A percentile compares a stretch with the other conserved stretches of the same genome.
Conservation (phyloP, 2,888 invertebrate genomes). For the Petrolisthes manimaculis region DNA sequence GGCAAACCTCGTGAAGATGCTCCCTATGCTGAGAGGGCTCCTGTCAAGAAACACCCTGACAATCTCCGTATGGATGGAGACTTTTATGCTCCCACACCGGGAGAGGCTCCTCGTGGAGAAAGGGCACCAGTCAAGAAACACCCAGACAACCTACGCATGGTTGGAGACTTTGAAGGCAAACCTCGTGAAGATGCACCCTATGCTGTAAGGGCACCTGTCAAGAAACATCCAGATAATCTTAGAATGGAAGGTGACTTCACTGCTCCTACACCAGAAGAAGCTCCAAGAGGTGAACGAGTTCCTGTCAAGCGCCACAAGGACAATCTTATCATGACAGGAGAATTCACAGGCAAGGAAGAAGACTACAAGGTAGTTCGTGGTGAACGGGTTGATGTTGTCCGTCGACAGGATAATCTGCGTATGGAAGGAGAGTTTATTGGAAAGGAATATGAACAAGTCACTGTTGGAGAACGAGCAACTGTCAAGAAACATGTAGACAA, state of each 20-base stretch:
- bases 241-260: constrained; percentile 68
- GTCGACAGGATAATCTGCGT: constrained; percentile 72
- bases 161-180: constrained; percentile 74
- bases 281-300: constrained; percentile 41
- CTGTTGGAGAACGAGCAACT: constrained; percentile 75
- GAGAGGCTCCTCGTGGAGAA: constrained; percentile 70
- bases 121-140: constrained; percentile 73
- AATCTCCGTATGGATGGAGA: constrained; percentile 72
- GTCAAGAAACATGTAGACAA: constrained; percentile 67
- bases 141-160: constrained; percentile 70
- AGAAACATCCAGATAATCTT: constrained; percentile 68
- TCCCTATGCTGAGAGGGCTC: constrained; percentile 55
- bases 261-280: constrained; percentile 68
- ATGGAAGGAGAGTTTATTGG: constrained; percentile 78
- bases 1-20: constrained; percentile 72
- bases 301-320: constrained; percentile 65
- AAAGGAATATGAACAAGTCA: constrained; percentile 72
- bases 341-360: constrained; percentile 71
- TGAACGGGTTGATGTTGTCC: constrained; percentile 68
- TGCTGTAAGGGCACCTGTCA: constrained; percentile 56
- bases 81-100: constrained; percentile 74
- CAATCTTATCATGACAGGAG: constrained; percentile 74
- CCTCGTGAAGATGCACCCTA: constrained; percentile 68
- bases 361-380: constrained; percentile 67
- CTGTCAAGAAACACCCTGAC: constrained; percentile 60